Evolutionary conservation across 2,113 vertebrate species (phyloP).

Genomic region (Zosterops pallidus): DNA sequence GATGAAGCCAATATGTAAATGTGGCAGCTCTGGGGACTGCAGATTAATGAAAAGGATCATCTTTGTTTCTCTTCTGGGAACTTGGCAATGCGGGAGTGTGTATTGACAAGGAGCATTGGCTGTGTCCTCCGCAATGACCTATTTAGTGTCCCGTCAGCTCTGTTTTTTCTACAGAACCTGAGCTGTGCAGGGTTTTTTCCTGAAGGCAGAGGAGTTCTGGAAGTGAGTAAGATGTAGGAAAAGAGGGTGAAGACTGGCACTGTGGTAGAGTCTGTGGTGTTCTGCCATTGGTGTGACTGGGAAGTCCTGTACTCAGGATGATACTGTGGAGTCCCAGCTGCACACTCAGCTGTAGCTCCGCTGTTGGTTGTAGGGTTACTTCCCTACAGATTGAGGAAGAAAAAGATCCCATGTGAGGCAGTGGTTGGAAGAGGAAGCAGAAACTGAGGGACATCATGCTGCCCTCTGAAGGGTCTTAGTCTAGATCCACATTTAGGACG

Average conservation of each 20-base stretch:
- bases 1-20: not conserved
- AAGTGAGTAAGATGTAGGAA: not conserved
- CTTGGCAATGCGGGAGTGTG: not conserved
- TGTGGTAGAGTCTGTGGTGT: not conserved
- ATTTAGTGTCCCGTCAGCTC: not conserved
- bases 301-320: not conserved
- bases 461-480: not conserved
- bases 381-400: not conserved
- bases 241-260: not conserved
- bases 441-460: not conserved
- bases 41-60: not conserved
- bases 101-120: not conserved
- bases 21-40: not conserved
- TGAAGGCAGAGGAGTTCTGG: not conserved
- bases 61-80: not conserved
- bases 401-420: fast-evolving
- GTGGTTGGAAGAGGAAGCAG: not conserved
- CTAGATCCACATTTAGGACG: not conserved
- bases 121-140: fast-evolving
- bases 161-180: not conserved
- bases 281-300: not conserved
- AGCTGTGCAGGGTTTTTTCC: not conserved
- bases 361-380: not conserved
- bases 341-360: not conserved
- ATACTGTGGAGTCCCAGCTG: not conserved